A percentile compares a stretch with the other conserved stretches of the same genome.
These are phyloP conservation scores for Phthorimaea operculella DNA, from an alignment of 1,140 invertebrate species.

Conservation along the genomic window DNA sequence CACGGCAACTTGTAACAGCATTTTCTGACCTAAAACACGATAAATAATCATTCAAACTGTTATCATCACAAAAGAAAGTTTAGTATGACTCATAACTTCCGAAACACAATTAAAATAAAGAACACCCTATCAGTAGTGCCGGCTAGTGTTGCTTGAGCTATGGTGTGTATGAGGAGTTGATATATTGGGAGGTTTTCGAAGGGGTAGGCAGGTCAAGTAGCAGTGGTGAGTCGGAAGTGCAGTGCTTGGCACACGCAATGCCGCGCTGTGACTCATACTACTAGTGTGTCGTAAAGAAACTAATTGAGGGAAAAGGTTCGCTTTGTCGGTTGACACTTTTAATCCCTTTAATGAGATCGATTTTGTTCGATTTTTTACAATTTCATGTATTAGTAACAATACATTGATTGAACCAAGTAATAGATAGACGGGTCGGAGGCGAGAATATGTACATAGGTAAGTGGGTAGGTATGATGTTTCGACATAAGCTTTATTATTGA, in stretches of 20 bases:
- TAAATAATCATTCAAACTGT: not conserved
- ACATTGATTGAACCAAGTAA: too few species aligned
- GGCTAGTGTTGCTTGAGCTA: constrained; percentile 30
- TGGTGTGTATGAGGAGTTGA: constrained; percentile 16
- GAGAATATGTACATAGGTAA: too few species aligned
- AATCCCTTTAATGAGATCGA: not conserved
- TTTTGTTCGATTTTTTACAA: not conserved
- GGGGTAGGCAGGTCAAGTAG: constrained; percentile 36
- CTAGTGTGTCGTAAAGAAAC: constrained; percentile 27
- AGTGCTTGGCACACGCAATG: constrained; percentile 49
- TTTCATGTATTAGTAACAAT: too few species aligned
- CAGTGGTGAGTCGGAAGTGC: constrained; percentile 30
- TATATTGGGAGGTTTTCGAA: constrained; percentile 8
- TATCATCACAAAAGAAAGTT: not conserved
- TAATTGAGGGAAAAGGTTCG: constrained; percentile 23
- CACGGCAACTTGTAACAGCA: not conserved
- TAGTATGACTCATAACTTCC: constrained; percentile 18
- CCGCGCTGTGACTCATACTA: constrained; percentile 41
- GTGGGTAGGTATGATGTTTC: too few species aligned
- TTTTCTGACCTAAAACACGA: not conserved
- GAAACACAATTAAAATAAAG: constrained; percentile 10
- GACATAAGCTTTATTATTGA: too few species aligned
- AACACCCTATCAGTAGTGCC: constrained; percentile 26
- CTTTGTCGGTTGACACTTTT: constrained; percentile 18
- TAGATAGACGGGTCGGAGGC: too few species aligned